A percentile compares a stretch with the other conserved stretches of the same genome.
These are phyloP conservation scores for Anadara kagoshimensis DNA, from an alignment of 1,140 invertebrate genomes.

Conservation along the genomic window DNA sequence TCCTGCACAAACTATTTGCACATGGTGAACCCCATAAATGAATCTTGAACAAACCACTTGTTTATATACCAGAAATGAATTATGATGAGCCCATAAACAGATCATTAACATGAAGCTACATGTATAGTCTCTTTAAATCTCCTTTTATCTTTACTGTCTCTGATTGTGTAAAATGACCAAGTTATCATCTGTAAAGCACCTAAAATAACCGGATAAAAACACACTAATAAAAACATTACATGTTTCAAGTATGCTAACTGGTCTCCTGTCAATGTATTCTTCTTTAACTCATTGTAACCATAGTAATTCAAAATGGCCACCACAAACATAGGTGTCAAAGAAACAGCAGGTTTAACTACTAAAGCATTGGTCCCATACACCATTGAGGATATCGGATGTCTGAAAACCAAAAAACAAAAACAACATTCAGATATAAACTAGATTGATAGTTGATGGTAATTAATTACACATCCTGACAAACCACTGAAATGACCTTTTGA, in stretches of 20 bases:
- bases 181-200: conserved; percentile 50
- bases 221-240: conserved; percentile 58
- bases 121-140: not conserved
- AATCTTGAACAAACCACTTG: too few relatives aligned
- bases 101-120: too few relatives aligned
- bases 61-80: too few relatives aligned
- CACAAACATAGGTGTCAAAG: conserved; percentile 69
- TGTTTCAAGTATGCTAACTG: conserved; percentile 28
- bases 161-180: conserved; percentile 56
- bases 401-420: conserved; percentile 58
- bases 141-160: conserved; percentile 14
- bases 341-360: conserved; percentile 70
- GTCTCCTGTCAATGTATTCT: conserved; percentile 8
- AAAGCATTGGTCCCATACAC: conserved; percentile 72
- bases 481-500: too few relatives aligned
- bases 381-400: conserved; percentile 71
- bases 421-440: too few relatives aligned
- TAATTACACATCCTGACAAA: too few relatives aligned
- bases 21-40: too few relatives aligned
- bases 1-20: too few relatives aligned
- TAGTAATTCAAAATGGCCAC: conserved; percentile 62
- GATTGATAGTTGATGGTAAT: too few relatives aligned
- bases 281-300: conserved; percentile 56
- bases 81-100: too few relatives aligned
- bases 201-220: conserved; percentile 48